These are phyloP conservation scores for Galeopsomyia nigrocyanea DNA, from an alignment of 2,888 invertebrate species.

Conservation along the genomic window DNA sequence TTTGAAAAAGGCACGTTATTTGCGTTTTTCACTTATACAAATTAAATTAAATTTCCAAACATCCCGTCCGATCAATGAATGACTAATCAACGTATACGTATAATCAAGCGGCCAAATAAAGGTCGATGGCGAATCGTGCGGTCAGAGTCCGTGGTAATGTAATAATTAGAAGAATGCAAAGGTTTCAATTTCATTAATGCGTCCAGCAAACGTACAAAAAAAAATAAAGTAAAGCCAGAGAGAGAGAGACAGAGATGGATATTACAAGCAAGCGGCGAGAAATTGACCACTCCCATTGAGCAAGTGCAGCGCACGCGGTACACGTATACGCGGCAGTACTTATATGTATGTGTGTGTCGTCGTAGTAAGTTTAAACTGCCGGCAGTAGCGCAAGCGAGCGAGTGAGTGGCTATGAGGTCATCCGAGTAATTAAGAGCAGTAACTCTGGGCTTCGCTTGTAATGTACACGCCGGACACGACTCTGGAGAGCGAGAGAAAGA, in stretches of 20 bases:
- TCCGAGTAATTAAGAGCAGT: constrained; percentile 67
- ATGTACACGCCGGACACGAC: constrained; percentile 30
- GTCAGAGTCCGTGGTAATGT: no score
- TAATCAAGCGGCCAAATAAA: background rate
- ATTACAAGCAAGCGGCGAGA: constrained; percentile 15
- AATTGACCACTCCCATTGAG: constrained; percentile 53
- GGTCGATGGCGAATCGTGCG: background rate
- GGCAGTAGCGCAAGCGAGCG: constrained; percentile 22
- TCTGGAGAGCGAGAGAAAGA: background rate
- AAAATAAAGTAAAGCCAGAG: no score
- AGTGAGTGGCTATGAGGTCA: constrained; percentile 64
- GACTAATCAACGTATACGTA: no score
- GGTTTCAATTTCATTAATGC: constrained; percentile 25
- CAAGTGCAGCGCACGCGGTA: constrained; percentile 36
- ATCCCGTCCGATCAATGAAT: no score
- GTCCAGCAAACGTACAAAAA: no score
- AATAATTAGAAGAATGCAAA: constrained; percentile 22
- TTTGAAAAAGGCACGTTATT: no score
- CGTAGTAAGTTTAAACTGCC: constrained; percentile 63
- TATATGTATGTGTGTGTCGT: constrained; percentile 56
- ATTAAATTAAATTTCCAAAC: no score
- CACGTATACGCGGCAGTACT: constrained; percentile 49
- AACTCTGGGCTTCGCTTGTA: constrained; percentile 59
- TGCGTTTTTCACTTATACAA: no score
- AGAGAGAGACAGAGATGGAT: constrained; percentile 1